Evolutionary conservation across 2,888 invertebrate genomes (phyloP).

Genomic region (Steinernema hermaphroditum): DNA sequence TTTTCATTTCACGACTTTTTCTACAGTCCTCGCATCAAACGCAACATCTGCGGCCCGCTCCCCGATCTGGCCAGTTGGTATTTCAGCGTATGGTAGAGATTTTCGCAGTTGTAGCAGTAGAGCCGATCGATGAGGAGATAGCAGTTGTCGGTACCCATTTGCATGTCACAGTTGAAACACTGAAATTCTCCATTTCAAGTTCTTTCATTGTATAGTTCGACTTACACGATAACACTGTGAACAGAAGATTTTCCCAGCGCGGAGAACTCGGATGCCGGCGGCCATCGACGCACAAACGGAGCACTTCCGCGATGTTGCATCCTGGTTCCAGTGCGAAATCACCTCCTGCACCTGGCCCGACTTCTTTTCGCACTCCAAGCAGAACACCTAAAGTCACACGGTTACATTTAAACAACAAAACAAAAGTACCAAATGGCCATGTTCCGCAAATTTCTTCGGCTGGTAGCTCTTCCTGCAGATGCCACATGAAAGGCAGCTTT

Average conservation of each 20-base stretch:
- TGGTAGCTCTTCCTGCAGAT: neutral
- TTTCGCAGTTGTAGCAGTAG: conserved; percentile 33
- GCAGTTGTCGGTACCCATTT: conserved; percentile 31
- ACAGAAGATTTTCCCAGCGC: conserved; percentile 32
- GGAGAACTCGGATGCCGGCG: conserved; percentile 9
- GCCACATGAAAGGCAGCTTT: neutral
- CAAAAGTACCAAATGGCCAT: neutral
- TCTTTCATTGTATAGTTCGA: neutral
- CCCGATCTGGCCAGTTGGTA: conserved; percentile 30
- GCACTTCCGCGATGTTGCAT: neutral
- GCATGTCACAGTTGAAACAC: conserved; percentile 31
- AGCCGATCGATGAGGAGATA: conserved; percentile 31
- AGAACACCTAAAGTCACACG: neutral
- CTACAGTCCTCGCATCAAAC: neutral
- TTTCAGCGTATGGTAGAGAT: neutral
- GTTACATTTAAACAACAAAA: neutral
- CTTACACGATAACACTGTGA: conserved; percentile 28
- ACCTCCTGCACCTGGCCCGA: neutral
- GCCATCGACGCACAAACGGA: conserved; percentile 19
- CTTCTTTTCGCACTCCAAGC: neutral
- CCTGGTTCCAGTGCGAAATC: neutral
- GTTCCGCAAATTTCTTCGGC: neutral
- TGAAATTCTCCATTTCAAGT: conserved; percentile 7
- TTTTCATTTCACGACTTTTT: too few relatives aligned
- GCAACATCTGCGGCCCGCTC: conserved; percentile 23